These are phyloP conservation scores for Tenthredo notha DNA, from an alignment of 2,888 invertebrate species.

Conservation along the genomic window DNA sequence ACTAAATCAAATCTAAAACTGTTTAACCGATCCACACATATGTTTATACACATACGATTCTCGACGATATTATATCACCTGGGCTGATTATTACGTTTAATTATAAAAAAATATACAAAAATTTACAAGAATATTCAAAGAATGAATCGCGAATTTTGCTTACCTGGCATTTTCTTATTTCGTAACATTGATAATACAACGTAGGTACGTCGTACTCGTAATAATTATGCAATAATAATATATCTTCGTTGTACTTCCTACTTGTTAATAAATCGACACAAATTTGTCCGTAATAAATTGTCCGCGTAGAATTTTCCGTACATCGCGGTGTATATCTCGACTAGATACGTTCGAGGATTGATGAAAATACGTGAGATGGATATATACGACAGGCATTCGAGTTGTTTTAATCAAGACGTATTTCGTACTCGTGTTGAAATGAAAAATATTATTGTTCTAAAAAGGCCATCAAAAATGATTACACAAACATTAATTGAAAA, in stretches of 20 bases:
- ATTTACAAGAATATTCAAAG: not conserved
- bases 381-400: not conserved
- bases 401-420: not conserved
- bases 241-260: conserved; percentile 9
- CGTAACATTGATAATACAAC: conserved; percentile 1
- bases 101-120: not conserved
- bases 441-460: not conserved
- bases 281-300: not conserved
- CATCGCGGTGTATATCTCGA: not conserved
- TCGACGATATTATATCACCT: not conserved
- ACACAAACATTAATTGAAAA: not conserved
- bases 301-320: not conserved
- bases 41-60: not conserved
- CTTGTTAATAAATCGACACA: not conserved
- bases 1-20: conserved; percentile 3
- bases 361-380: not conserved
- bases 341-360: not conserved
- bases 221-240: conserved; percentile 1
- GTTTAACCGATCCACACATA: not conserved
- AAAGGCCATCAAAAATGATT: not conserved
- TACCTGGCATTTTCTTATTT: not conserved
- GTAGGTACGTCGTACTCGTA: not conserved
- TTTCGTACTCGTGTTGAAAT: not conserved
- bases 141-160: not conserved
- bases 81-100: not conserved